Percentiles rank a stretch among this genome's conserved stretches.
Conservation (phyloP, 2,888 invertebrate genomes). For the Drosophila histrio region DNA sequence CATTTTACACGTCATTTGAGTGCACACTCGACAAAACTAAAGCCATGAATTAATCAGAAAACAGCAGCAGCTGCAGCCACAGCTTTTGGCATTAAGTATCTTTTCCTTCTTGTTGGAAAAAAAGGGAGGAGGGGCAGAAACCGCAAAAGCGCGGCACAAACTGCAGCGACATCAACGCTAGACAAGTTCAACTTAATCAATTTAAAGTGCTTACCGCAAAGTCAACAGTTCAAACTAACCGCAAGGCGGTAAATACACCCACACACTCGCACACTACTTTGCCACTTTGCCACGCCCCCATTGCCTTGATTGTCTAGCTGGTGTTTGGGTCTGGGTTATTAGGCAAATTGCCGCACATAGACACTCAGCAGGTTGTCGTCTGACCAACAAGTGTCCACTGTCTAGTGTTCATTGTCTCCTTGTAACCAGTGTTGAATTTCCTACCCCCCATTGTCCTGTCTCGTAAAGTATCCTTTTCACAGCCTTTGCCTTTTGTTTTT, state of each 20-base stretch:
- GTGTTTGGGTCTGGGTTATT: conserved; percentile 54
- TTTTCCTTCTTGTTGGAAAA: conserved; percentile 3
- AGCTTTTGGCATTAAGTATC: conserved; percentile 64
- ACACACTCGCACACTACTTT: conserved; percentile 10
- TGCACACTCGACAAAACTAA: conserved; percentile 44
- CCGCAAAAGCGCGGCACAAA: conserved; percentile 25
- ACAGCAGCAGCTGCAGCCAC: conserved; percentile 40
- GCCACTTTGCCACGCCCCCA: neutral
- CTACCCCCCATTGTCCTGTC: conserved; percentile 64
- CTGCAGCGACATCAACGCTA: conserved; percentile 51
- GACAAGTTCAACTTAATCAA: conserved; percentile 80
- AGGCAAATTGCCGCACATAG: conserved; percentile 68
- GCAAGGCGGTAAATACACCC: conserved; percentile 55
- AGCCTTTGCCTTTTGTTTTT: conserved; percentile 47
- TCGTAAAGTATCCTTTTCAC: conserved; percentile 68
- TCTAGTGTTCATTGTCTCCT: conserved; percentile 17
- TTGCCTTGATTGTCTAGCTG: neutral
- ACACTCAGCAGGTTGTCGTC: conserved; percentile 69
- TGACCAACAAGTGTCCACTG: conserved; percentile 58
- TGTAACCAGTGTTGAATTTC: conserved; percentile 29
- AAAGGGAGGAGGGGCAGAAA: neutral
- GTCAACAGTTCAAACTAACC: conserved; percentile 79
- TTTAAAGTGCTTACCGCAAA: conserved; percentile 76
- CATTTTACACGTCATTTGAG: conserved; percentile 64
- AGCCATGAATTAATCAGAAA: conserved; percentile 69